These are phyloP conservation scores for Clupea harengus DNA, from an alignment of 2,113 vertebrate species.

Conservation along the genomic window DNA sequence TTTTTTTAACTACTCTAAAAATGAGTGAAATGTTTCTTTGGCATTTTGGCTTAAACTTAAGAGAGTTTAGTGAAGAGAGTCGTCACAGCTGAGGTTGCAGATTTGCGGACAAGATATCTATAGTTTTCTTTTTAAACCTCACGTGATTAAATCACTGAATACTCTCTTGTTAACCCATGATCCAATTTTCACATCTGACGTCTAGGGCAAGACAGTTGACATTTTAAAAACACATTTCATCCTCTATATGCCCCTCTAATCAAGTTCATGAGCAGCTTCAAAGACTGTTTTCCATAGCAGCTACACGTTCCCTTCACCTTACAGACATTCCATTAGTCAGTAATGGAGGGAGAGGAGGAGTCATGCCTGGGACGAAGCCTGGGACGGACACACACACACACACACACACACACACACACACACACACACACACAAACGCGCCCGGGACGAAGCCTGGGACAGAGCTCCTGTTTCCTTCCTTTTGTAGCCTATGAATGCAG, in stretches of 20 bases:
- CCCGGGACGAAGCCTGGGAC: too few relatives aligned
- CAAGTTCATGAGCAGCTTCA: not conserved
- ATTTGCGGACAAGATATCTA: not conserved
- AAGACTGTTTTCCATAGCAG: constrained; percentile 24
- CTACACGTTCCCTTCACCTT: constrained; percentile 10
- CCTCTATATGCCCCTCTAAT: not conserved
- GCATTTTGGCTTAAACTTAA: not conserved
- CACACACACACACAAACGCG: too few relatives aligned
- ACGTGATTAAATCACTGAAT: not conserved
- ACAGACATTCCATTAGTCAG: constrained; percentile 1
- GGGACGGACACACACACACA: too few relatives aligned
- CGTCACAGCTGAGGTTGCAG: not conserved
- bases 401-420: too few relatives aligned
- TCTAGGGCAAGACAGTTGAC: not conserved
- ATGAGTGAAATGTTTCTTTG: not conserved
- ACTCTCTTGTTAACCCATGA: not conserved
- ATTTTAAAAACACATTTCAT: not conserved
- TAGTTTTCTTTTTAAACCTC: not conserved
- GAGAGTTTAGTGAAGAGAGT: too few relatives aligned
- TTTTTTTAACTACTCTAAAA: not conserved
- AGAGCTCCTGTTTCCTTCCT: too few relatives aligned
- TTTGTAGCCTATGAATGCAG: too few relatives aligned
- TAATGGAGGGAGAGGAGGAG: constrained; percentile 29
- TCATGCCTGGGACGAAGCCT: not conserved
- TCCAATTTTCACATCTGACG: not conserved